Evolutionary conservation across 2,113 vertebrate species (phyloP), one percentile per base, ranked within the genome.

Genomic region (Cichladusa arquata): DNA sequence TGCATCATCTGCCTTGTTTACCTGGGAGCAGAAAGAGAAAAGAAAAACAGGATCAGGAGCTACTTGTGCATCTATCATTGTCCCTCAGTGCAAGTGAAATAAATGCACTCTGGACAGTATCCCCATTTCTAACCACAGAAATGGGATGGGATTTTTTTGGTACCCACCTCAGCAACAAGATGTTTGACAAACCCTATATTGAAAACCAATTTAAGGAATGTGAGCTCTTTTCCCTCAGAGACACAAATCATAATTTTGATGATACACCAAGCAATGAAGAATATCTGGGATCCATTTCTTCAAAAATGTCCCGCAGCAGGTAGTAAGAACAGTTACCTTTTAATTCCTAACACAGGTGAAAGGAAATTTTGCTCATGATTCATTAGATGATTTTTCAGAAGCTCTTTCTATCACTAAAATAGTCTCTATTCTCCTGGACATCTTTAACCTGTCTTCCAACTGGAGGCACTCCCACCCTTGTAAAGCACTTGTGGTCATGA

Each of bases 131-230:
- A 62, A 38, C 8, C 12, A 19, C 14, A 85, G 5, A 70, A 78
- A 74, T 25, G 9, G 14, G 6, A 19, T 31, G 26, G 9, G 3
- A 3, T 40, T 65, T 33, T 51, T 81, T 44, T 77, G 29, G 24
- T 20, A 84, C 26, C 4, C 19, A 58, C 19, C 25, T 66, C 57
- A 58, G 11, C 23, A 67, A 13, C 25, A 76, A 92, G 47, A 60
- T 42, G 6, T 19, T 67, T 64, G 29, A 44, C 29, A 31, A 26
- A 76, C 9, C 3, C 19, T 8, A 19, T 71, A 23, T 23, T 22
- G 38, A 85, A 48, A 53, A 81, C 1, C 8, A n/a, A 0, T 16
- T 61, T 48, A 62, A 66, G 16, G 36, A 85, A n/a, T 2, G 0
- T 26, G 6, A 84, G 13, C 1, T 38, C 42, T 77, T 71, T 60